Evolutionary conservation across 2,797 vertebrate genomes (phyloP).

Genomic region (Mergus octosetaceus): DNA sequence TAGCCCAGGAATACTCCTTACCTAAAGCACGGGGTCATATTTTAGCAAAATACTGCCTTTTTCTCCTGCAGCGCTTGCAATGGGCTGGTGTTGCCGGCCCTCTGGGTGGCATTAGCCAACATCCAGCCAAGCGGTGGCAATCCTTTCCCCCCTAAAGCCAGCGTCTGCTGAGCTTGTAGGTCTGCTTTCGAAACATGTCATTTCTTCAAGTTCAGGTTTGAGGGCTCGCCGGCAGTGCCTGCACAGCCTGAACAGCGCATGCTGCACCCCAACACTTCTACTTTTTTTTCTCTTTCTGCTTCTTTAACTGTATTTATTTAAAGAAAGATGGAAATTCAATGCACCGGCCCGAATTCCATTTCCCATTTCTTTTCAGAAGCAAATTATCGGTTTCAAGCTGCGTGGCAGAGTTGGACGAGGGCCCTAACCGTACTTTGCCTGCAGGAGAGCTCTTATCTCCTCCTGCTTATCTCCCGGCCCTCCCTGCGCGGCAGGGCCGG

Average conservation of each 20-base stretch:
- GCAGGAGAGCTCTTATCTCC: background rate
- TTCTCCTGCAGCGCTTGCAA: background rate
- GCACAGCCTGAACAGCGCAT: background rate
- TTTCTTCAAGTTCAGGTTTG: background rate
- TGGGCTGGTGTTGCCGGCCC: background rate
- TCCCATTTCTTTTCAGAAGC: background rate
- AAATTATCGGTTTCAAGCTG: background rate
- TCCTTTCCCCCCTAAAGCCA: background rate
- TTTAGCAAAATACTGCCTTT: background rate
- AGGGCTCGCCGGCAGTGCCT: background rate
- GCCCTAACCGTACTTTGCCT: background rate
- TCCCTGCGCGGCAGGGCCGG: background rate
- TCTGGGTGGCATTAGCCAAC: background rate
- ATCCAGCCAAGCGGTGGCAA: background rate
- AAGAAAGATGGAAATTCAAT: background rate
- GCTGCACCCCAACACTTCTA: background rate
- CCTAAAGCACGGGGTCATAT: rapidly evolving
- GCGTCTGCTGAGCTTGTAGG: background rate
- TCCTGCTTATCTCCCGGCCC: background rate
- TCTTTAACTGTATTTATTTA: background rate
- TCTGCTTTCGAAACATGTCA: slow-evolving; percentile 16
- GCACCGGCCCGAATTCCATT: background rate
- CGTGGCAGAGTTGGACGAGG: background rate
- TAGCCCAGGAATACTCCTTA: background rate
- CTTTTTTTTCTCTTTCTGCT: background rate